Conservation (phyloP, 2,113 vertebrate genomes). For the Oceanodroma tethys region DNA sequence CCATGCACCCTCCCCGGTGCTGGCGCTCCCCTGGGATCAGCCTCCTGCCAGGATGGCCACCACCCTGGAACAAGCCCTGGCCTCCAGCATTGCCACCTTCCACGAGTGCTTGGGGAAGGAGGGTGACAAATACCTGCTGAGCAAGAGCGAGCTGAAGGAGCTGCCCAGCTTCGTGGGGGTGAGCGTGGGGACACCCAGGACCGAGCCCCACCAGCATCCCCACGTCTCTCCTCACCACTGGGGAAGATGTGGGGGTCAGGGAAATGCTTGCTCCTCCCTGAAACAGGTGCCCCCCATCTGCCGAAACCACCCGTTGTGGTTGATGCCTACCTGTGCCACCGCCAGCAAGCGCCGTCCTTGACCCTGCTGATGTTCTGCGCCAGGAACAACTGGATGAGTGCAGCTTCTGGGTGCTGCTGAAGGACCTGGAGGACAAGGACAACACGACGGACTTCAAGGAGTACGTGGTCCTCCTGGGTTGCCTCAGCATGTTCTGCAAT, state of each 20-base stretch:
- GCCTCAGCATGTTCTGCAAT: not conserved
- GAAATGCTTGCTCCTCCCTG: not conserved
- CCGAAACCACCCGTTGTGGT: accelerated
- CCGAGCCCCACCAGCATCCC: not conserved
- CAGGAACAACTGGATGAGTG: not conserved
- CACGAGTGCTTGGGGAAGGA: accelerated
- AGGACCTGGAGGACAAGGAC: not conserved
- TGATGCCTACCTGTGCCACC: accelerated
- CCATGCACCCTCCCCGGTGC: not conserved
- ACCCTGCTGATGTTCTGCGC: not conserved
- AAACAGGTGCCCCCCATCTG: not conserved
- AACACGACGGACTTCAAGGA: accelerated
- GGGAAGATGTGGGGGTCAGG: not conserved
- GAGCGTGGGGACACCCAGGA: accelerated
- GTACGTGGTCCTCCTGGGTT: not conserved
- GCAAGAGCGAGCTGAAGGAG: not conserved
- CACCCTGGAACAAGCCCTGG: not conserved
- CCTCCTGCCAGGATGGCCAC: not conserved
- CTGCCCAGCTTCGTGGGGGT: not conserved
- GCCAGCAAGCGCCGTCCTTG: accelerated
- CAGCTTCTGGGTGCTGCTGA: not conserved
- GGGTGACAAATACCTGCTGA: not conserved
- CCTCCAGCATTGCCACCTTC: not conserved
- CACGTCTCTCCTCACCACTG: accelerated
- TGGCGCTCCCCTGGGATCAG: accelerated